Conservation (phyloP, 1,140 invertebrate species). For the Aphidius gifuensis region DNA sequence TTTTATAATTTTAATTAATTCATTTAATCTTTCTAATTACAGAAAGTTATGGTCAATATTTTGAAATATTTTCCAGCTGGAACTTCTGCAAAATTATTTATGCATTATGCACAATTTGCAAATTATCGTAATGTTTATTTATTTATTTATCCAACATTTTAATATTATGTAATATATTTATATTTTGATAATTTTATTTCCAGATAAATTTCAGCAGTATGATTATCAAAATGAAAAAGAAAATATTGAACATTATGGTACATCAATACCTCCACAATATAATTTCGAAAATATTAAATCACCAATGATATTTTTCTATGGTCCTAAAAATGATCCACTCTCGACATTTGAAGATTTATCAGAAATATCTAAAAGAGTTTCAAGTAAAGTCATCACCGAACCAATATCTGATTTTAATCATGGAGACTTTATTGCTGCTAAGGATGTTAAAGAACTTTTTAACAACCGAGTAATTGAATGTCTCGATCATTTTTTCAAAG, state of each 20-base stretch:
- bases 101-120: not conserved
- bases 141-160: not conserved
- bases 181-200: not conserved
- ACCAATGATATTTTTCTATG: constrained; percentile 3
- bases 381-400: not conserved
- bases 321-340: constrained; percentile 4
- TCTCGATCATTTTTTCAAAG: too few species aligned
- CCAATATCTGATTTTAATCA: constrained; percentile 5
- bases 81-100: not conserved
- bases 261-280: not conserved
- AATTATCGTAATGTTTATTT: not conserved
- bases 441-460: not conserved
- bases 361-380: not conserved
- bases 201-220: not conserved
- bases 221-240: not conserved
- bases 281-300: constrained; percentile 4
- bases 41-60: not conserved
- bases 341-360: not conserved
- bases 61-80: constrained; percentile 5
- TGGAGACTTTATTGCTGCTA: constrained; percentile 1
- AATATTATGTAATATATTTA: not conserved
- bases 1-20: too few species aligned
- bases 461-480: not conserved
- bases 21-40: not conserved
- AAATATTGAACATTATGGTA: not conserved